A percentile compares a stretch with the other conserved stretches of the same genome.
These are phyloP conservation scores for Heliocidaris tuberculata DNA, from an alignment of 35 echinoderm and acorn worm genomes.

Conservation along the genomic window DNA sequence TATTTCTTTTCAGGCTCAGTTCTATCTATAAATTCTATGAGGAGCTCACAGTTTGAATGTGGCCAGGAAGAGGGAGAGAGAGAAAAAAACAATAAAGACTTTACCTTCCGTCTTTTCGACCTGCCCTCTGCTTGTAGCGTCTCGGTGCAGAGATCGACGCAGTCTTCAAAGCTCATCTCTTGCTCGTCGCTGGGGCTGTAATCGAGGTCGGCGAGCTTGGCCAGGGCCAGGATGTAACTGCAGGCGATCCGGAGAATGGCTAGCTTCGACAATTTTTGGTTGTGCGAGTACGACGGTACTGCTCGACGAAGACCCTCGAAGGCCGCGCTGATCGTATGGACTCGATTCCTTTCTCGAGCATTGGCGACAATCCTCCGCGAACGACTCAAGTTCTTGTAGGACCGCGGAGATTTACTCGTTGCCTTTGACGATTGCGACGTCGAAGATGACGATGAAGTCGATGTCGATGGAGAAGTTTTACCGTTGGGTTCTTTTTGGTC, in stretches of 20 bases:
- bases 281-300: slow-evolving; percentile 99
- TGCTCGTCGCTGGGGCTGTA: slow-evolving; percentile 69
- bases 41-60: too few species aligned
- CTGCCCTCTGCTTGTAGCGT: slow-evolving; percentile 93
- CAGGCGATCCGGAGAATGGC: slow-evolving; percentile 96
- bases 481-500: slow-evolving; percentile 11
- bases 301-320: slow-evolving; percentile 96
- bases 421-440: background rate
- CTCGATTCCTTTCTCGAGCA: slow-evolving; percentile 88
- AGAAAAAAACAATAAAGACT: too few species aligned
- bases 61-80: background rate
- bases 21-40: too few species aligned
- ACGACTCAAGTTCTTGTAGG: slow-evolving; percentile 86
- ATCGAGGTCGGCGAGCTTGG: slow-evolving; percentile 86
- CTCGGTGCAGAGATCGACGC: slow-evolving; percentile 89
- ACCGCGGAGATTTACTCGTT: slow-evolving; percentile 44
- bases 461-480: slow-evolving; percentile 34
- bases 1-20: too few species aligned
- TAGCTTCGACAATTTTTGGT: slow-evolving; percentile 97
- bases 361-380: slow-evolving; percentile 93
- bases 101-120: slow-evolving; percentile 93
- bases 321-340: slow-evolving; percentile 96
- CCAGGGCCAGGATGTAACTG: slow-evolving; percentile 94
- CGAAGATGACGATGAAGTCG: slow-evolving; percentile 38
- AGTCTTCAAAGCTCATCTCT: slow-evolving; percentile 81